Evolutionary conservation across 2,797 vertebrate species (phyloP), one percentile per base, ranked within the genome.

Genomic region (Spondyliosoma cantharus): DNA sequence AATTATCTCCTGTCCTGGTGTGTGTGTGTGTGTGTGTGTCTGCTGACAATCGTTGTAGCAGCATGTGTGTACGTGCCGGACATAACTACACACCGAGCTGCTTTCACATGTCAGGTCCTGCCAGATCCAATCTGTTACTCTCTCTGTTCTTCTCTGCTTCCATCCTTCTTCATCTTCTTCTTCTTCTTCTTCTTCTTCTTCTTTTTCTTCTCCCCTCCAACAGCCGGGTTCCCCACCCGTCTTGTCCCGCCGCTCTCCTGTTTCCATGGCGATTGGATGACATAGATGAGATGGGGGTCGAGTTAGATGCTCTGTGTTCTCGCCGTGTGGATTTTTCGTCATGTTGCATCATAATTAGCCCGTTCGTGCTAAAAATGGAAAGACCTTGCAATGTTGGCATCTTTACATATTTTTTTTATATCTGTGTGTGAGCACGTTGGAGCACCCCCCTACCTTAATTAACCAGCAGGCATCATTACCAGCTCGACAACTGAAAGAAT

Each of bases 261-360:
- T 91, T 92, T 80, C 88, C 85, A 90, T 90, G 78, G 85, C 0
- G 29, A 91, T 32, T 76, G 54, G 61, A 71, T 74, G 75, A 82
- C 83, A 89, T 77, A 69, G 27, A 83, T 67, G 73, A 82, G 62
- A 72, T 14, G 0, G 32, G 50, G 72, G 69, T 74, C 37, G 65
- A 56, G 64, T 57, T 68, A 69, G 20, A 71, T 13, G 13, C 82
- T 69, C 62, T 61, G 56, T 56, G 9, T 77, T 82, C 45, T 62
- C 12, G 45, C 57, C 53, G 24, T 78, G 56, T 84, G 53, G n/a
- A 45, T 81, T 86, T 81, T 81, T 69, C 25, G 1, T 64, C 42
- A 42, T 74, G 53, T 84, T 86, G 80, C 77, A 83, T 90, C 82
- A 86, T 29, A 80, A 65, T 78, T 46, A 60, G 32, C 56, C 15